These are phyloP conservation scores for Sclerodermus sp. DNA, from an alignment of 2,888 invertebrate species.

Conservation along the genomic window DNA sequence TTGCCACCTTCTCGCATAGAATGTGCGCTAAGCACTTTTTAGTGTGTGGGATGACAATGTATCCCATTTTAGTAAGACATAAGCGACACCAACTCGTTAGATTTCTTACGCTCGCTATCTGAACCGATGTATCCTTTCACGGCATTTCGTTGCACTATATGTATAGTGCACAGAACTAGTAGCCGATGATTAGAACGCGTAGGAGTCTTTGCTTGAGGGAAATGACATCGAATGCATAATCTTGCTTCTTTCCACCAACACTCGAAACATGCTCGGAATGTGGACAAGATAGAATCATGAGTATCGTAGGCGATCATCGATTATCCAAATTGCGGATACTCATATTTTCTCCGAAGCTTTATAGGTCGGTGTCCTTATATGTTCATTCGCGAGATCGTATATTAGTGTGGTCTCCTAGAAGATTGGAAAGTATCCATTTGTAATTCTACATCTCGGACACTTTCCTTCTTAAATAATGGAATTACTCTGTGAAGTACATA, in stretches of 20 bases:
- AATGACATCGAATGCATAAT: constrained; percentile 14
- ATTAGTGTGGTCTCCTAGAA: no score
- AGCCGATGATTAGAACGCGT: no score
- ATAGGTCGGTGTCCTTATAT: no score
- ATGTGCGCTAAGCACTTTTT: background rate
- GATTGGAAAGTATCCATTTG: no score
- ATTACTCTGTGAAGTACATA: no score
- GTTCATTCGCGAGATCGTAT: no score
- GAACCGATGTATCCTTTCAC: no score
- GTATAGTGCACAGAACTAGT: no score
- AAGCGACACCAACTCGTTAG: constrained; percentile 29
- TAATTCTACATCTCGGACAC: no score
- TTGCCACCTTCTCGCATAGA: background rate
- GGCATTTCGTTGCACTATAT: no score
- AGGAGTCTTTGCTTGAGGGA: constrained; percentile 14
- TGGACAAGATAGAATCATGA: background rate
- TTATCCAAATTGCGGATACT: constrained; percentile 11
- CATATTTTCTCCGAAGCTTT: constrained; percentile 12
- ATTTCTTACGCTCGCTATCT: background rate
- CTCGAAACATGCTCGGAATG: constrained; percentile 24
- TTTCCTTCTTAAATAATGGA: no score
- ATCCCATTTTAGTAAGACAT: constrained; percentile 28
- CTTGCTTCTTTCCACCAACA: constrained; percentile 24
- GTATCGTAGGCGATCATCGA: constrained; percentile 13
- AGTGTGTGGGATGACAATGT: constrained; percentile 24